Percentiles rank a stretch among this genome's conserved stretches.
Conservation (phyloP, 2,797 vertebrate genomes). For the Peromyscus attwateri region DNA sequence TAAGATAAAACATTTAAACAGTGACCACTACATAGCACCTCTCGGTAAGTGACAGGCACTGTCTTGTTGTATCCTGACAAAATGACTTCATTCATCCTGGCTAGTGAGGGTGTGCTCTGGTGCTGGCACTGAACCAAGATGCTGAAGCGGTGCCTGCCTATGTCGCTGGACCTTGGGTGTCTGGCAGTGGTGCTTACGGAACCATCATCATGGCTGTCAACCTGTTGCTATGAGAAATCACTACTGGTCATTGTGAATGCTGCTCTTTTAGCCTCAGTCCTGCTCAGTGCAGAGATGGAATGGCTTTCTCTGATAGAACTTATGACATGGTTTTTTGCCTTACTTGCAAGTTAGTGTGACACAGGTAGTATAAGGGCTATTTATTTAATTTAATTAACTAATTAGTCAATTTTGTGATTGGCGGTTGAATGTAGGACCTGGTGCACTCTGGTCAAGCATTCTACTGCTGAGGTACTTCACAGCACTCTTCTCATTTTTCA, state of each 20-base stretch:
- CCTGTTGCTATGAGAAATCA: not conserved
- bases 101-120: not conserved
- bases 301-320: not conserved
- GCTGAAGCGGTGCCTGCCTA: not conserved
- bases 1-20: not conserved
- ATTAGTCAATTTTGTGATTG: not conserved
- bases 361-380: too few species aligned
- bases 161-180: not conserved
- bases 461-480: not conserved
- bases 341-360: not conserved
- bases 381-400: not conserved
- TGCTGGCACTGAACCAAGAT: not conserved
- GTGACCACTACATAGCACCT: not conserved
- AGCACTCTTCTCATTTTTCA: not conserved
- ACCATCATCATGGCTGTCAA: not conserved
- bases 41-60: not conserved
- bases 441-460: not conserved
- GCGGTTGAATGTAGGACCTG: too few species aligned
- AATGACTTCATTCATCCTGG: not conserved
- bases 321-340: not conserved
- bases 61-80: not conserved
- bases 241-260: not conserved
- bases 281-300: not conserved
- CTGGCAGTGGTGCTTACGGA: not conserved
- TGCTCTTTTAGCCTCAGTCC: not conserved